Base-by-base conservation (phyloP, 2,113 vertebrate genomes). In the Oryzias javanicus region DNA sequence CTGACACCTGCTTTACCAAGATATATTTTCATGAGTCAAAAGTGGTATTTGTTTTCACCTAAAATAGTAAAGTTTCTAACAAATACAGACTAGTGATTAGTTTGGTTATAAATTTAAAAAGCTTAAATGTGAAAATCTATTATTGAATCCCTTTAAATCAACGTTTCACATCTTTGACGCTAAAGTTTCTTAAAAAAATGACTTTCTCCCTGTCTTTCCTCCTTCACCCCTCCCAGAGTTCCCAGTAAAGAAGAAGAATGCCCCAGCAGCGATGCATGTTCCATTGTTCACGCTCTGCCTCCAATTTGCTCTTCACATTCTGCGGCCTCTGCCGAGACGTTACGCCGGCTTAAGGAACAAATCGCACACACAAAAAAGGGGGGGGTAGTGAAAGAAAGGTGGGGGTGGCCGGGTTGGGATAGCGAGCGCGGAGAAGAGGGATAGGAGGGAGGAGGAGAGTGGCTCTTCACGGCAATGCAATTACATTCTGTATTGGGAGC, bases 331-430 rank as follows among this genome's bases (percentile, higher is more conserved):
- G 94, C 93, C 95, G 94, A 95, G 96, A 98, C 93, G 97, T 99
- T 98, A 95, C 97, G 97, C 94, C 91, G 96, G 95, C 96, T 99
- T 99, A 98, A 96, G 95, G 95, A 95, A 99, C 97, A 99, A 99
- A 99, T 99, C 94, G 94, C 94, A 97, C 95, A 97, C 95, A 97
- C 89, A 91, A 88, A 90, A 93, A 93, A 94, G 55, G 57, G 69
- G 68, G 46, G 20, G 15, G 57, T 16, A 10, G 45, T 52, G 22
- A 72, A 63, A 91, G 55, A 55, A 68, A 63, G 14, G 76, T 59
- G 46, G 79, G 62, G 60, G 70, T 22, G 60, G 59, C 0, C 46
- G 70, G 69, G 70, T 52, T 0, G 29, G 71, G 75, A 72, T 64
- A 56, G 70, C 78, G 69, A 80, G 56, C 72, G 18, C 19, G 61